These are phyloP conservation scores for Microctenopoma lineatum DNA, from an alignment of 2,797 vertebrate genomes.

Conservation along the genomic window DNA sequence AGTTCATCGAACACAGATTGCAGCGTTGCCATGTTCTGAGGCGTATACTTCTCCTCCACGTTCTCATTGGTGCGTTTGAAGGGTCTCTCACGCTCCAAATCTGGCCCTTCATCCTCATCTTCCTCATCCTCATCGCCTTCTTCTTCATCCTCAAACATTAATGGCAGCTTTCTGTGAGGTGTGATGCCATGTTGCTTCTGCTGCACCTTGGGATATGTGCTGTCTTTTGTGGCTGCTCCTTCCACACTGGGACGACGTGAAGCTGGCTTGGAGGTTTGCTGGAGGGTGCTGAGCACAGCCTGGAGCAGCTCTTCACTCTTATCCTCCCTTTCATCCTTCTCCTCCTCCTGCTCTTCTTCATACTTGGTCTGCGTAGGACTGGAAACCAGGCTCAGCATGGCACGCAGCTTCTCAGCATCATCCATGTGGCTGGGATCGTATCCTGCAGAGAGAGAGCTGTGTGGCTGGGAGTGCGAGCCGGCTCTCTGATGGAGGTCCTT, in stretches of 20 bases:
- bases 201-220: constrained; percentile 31
- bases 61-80: constrained; percentile 96
- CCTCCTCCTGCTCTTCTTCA: constrained; percentile 77
- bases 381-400: constrained; percentile 70
- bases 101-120: constrained; percentile 23
- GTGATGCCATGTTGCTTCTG: constrained; percentile 73
- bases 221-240: neutral
- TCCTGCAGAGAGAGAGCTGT: constrained; percentile 62
- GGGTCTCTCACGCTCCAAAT: constrained; percentile 74
- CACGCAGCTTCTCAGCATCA: constrained; percentile 65
- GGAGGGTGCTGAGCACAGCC: constrained; percentile 88
- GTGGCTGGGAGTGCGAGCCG: constrained; percentile 77
- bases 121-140: constrained; percentile 81
- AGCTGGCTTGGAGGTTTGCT: constrained; percentile 80
- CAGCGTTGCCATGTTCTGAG: constrained; percentile 93
- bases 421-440: constrained; percentile 66
- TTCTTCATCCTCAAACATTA: constrained; percentile 87
- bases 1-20: constrained; percentile 96
- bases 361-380: constrained; percentile 53
- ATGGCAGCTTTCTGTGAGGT: constrained; percentile 82
- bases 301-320: constrained; percentile 89
- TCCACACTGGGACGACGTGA: constrained; percentile 64
- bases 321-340: constrained; percentile 80
- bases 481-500: constrained; percentile 89
- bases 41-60: constrained; percentile 94